Evolutionary conservation across 2,888 invertebrate species (phyloP), one percentile per base, ranked within the genome.

Genomic region (Petrolisthes manimaculis): DNA sequence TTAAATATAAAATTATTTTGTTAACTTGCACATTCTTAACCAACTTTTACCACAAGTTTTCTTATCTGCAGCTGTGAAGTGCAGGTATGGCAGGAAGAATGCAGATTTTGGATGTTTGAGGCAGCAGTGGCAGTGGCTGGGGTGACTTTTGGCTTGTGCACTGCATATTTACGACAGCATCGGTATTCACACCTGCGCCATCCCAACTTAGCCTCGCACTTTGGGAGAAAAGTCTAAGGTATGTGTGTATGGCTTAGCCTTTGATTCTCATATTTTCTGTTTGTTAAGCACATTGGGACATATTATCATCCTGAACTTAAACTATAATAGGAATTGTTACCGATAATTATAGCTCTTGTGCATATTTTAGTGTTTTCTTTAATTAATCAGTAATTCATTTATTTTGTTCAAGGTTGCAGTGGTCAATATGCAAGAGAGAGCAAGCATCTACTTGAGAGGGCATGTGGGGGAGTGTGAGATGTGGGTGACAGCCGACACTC

Each of bases 81-180:
- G 6, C 81, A 71, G 51, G 67, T 77, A 6, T 86, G 82, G 83
- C 67, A 83, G n/a, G 86, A 86, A 24, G 86, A 86, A 24, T 14
- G 82, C n/a, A 24, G 21, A 51, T 86, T 86, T 53, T 86, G 86
- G 86, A 21, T 67, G 67, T 86, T 86, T n/a, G 86, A 86, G 82
- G 77, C 61, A 9, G 51, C 67, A 5, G 56, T 61, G 21, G 86
- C 86, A 53, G 75, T 77, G 3, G 51, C 75, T 21, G 86, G 86
- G 18, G 86, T 86, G 8, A 53, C 78, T 6, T 82, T 71, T 21
- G 86, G 86, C 0, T 75, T 86, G n/a, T 86, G 75, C 1, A 51
- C 56, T 14, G 86, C 83, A 12, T 9, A 74, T 12, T 74, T 54
- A 5, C 21, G 71, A 56, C 86, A 86, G 21, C 21, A 84, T 3